Evolutionary conservation across 2,888 invertebrate species (phyloP).

Genomic region (Disparrhopalites patrizii): DNA sequence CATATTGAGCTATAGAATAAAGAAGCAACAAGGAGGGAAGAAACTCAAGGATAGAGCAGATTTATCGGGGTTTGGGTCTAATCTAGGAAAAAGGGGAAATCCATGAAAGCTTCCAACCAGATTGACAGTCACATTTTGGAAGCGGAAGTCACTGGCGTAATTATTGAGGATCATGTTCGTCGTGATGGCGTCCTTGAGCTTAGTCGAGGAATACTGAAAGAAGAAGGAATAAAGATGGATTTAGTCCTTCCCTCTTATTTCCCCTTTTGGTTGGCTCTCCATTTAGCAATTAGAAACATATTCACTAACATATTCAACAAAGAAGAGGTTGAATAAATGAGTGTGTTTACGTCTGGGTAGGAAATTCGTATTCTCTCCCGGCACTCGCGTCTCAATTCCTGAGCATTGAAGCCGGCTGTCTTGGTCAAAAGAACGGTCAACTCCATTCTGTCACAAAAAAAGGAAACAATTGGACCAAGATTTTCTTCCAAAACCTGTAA

Average conservation of each 20-base stretch:
- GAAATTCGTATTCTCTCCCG: slow-evolving; percentile 44
- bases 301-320: too few relatives aligned
- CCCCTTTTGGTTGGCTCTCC: too few relatives aligned
- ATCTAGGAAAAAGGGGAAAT: too few relatives aligned
- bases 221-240: neutral
- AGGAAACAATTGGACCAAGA: too few relatives aligned
- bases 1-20: too few relatives aligned
- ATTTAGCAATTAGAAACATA: too few relatives aligned
- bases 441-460: slow-evolving; percentile 34
- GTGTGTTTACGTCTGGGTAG: slow-evolving; percentile 42
- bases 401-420: slow-evolving; percentile 40
- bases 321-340: too few relatives aligned
- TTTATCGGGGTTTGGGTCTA: too few relatives aligned
- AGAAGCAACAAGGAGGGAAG: too few relatives aligned
- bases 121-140: slow-evolving; percentile 38
- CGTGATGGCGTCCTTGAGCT: slow-evolving; percentile 37
- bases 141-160: slow-evolving; percentile 35
- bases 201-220: slow-evolving; percentile 43
- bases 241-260: neutral
- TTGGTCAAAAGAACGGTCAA: slow-evolving; percentile 43
- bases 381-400: slow-evolving; percentile 39
- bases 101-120: slow-evolving; percentile 30
- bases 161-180: slow-evolving; percentile 40
- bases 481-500: too few relatives aligned
- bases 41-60: too few relatives aligned